Conservation (phyloP, 2,888 invertebrate genomes). For the Hypomecis punctinalis region DNA sequence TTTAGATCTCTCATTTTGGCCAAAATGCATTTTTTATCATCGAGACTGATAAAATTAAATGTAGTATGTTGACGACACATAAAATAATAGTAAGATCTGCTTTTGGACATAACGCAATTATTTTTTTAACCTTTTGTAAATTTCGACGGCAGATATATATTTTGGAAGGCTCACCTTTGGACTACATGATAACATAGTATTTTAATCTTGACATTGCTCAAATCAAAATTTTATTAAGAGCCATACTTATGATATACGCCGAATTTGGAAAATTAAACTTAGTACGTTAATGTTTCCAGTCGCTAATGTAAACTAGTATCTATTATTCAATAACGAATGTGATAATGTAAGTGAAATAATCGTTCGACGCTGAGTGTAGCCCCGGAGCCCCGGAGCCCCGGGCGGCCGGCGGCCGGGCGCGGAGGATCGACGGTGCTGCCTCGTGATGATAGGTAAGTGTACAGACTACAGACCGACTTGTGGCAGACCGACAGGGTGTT, state of each 20-base stretch:
- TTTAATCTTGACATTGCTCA: conserved; percentile 80
- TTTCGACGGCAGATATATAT: conserved; percentile 77
- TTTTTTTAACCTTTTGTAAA: conserved; percentile 75
- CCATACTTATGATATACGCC: conserved; percentile 72
- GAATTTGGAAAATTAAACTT: conserved; percentile 70
- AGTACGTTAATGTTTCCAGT: conserved; percentile 74
- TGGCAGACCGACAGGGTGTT: conserved; percentile 62
- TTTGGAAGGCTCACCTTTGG: conserved; percentile 83
- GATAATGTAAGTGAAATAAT: conserved; percentile 72
- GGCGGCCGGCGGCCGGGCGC: neutral
- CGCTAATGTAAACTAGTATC: conserved; percentile 70
- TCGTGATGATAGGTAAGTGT: conserved; percentile 63
- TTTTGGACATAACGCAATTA: conserved; percentile 75
- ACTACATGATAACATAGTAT: conserved; percentile 66
- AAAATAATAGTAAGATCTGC: conserved; percentile 80
- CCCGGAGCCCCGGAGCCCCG: conserved; percentile 43
- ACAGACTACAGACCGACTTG: conserved; percentile 62
- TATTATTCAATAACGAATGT: conserved; percentile 77
- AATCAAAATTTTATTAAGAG: conserved; percentile 78
- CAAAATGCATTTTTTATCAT: conserved; percentile 81
- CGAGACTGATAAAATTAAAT: conserved; percentile 77
- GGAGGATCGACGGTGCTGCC: conserved; percentile 75
- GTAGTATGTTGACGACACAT: conserved; percentile 76
- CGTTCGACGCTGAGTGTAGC: conserved; percentile 65
- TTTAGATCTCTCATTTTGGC: conserved; percentile 79